Evolutionary conservation across 2,797 vertebrate genomes (phyloP), one percentile per base, ranked within the genome.

Genomic region (Sparidentex hasta): DNA sequence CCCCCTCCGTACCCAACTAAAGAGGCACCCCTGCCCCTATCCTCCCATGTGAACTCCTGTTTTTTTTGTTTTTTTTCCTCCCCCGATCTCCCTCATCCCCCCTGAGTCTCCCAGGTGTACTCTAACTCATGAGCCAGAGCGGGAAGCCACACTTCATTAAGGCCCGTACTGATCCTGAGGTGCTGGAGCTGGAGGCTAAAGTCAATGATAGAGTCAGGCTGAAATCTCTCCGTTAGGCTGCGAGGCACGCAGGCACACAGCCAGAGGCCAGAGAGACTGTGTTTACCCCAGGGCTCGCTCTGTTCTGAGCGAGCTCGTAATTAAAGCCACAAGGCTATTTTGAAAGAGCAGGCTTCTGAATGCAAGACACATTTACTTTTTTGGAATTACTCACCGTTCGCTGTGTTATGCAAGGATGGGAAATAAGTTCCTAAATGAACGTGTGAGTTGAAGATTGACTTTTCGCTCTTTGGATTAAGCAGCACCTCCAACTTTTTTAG

Each of bases 131-230:
- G 85, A 87, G 84, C 75, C 70, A 57, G 65, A 88, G 91, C 56
- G 46, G 83, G 72, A 84, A 93, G 91, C 77, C 90, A 92, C 88
- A 93, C 91, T 92, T 91, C 91, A 92, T 93, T 91, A 91, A 82
- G 81, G 71, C 74, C 52, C 74, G 71, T 50, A 57, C 88, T 82
- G 86, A 92, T 90, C 84, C 82, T 73, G 82, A 89, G 82, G 78
- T 41, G 78, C 71, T 11, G 71, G 48, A 82, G 86, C 81, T 48
- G 12, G 61, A 80, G 89, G 88, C 85, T 64, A 79, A 78, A 88
- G 88, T 90, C 89, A 84, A 85, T 87, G 87, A 88, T 27, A 65
- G 82, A 84, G 81, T 81, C 89, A 29, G 74, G 86, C 56, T 41
- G 59, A 92, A 89, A 94, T 93, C 64, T 87, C 66, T 78, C 65